These are phyloP conservation scores for Misgurnus mizolepis DNA, from an alignment of 2,113 vertebrate species.

Conservation along the genomic window DNA sequence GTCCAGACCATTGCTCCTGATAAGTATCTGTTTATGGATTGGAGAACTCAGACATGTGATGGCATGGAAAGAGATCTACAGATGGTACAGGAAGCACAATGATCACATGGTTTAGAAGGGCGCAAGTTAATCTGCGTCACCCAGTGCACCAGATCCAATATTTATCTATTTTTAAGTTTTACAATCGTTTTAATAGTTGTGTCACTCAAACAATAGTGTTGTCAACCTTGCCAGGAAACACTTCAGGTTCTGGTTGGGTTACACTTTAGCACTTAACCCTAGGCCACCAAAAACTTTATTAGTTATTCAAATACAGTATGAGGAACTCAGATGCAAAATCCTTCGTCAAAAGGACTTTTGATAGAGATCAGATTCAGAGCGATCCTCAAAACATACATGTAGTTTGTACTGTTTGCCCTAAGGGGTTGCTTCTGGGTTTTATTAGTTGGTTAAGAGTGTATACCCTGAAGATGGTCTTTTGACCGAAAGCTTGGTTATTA, in stretches of 20 bases:
- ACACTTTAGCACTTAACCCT: conserved; percentile 60
- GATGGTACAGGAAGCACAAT: conserved; percentile 10
- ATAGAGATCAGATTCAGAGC: too few relatives aligned
- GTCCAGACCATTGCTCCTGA: neutral
- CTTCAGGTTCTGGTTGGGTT: conserved; percentile 21
- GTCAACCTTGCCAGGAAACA: neutral
- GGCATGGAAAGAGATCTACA: neutral
- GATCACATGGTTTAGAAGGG: neutral
- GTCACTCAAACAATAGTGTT: neutral
- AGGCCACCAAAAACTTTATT: conserved; percentile 49
- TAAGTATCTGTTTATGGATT: neutral
- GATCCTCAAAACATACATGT: too few relatives aligned
- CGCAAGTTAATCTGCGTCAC: neutral
- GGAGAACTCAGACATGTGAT: conserved; percentile 2
- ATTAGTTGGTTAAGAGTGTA: too few relatives aligned
- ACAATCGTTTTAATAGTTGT: neutral
- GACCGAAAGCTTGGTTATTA: too few relatives aligned
- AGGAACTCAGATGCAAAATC: too few relatives aligned
- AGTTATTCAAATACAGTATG: neutral
- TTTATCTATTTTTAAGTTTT: neutral
- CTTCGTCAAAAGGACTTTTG: too few relatives aligned
- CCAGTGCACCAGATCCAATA: neutral
- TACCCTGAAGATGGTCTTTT: too few relatives aligned
- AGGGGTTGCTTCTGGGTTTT: too few relatives aligned
- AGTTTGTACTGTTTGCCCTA: too few relatives aligned